Base-by-base conservation (phyloP, 2,888 invertebrate species). In the Mayetiola destructor region DNA sequence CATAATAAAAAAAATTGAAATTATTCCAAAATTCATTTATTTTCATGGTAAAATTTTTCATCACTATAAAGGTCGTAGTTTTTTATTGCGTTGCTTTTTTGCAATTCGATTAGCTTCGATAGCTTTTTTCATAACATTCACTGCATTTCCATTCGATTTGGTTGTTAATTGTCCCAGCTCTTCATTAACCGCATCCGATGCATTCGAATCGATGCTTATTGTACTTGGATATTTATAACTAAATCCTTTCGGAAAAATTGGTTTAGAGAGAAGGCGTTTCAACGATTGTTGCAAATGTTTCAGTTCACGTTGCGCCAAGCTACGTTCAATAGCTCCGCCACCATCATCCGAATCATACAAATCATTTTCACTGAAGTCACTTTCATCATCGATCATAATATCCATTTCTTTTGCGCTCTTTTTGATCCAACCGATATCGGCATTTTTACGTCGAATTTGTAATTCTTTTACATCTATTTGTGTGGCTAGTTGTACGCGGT, bases 321-420 rank as follows among this genome's bases (percentile, higher is more conserved):
- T 23, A 23, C 29, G 60, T 56, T 71, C 68, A 42, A 69, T 67
- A 2, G 2, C 32, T 9, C 32, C 29, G 5, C 63, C 59, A 65
- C 67, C 65, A 63, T 71, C 68, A 55, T 72, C 72, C 14, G 71
- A 71, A 55, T 70, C 68, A 56, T 67, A 68, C 5, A 63, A 65
- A 16, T 68, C 40, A 6, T 36, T 4, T 40, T 55, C 52, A 36
- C 42, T 55, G 4, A 29, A 55, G 16, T 58, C 48, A 35, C 56
- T 27, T 37, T 36, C 14, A 37, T 89, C 86, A 64, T 93, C 93
- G 2, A 94, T 73, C 59, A 96, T 80, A 64, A 94, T 85, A 69
- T 96, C 96, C 83, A 93, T 88, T 62, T 94, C 92, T 61, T 82
- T 79, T 0, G 91, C 90, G 1, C 86, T 85, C 67, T 85, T 85